phyloP scores from a whole-genome alignment of 2,113 vertebrate genomes.

The Hemicordylus capensis region DNA sequence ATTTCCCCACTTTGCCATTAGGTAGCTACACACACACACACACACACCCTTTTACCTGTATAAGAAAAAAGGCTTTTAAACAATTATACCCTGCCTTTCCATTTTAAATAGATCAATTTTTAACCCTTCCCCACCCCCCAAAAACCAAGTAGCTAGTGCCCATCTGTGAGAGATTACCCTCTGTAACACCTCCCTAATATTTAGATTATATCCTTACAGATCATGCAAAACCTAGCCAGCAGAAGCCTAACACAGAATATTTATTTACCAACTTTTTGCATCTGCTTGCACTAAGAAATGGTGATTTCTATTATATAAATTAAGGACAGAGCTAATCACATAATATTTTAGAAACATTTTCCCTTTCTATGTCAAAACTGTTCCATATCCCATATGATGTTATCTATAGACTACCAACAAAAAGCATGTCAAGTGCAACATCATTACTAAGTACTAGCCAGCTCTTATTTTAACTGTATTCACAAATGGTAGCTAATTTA shows the following conservation, averaged over 20 bases:
- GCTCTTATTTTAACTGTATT: conserved; percentile 65
- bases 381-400: conserved; percentile 3
- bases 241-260: conserved; percentile 11
- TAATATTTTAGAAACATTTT: conserved; percentile 53
- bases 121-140: too few relatives aligned
- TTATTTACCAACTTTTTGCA: conserved; percentile 17
- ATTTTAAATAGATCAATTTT: too few relatives aligned
- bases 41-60: too few relatives aligned
- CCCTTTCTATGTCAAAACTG: conserved; percentile 44
- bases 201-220: background rate
- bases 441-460: conserved; percentile 49
- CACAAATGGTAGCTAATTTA: conserved; percentile 71
- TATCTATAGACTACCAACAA: conserved; percentile 46
- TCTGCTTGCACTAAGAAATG: background rate
- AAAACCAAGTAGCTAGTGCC: background rate
- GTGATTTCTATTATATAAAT: conserved; percentile 7
- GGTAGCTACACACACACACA: too few relatives aligned
- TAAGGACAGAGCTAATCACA: conserved; percentile 10
- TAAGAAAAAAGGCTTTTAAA: too few relatives aligned
- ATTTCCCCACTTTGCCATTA: too few relatives aligned
- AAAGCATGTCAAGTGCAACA: conserved; percentile 58
- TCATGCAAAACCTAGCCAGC: conserved; percentile 10
- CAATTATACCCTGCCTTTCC: too few relatives aligned
- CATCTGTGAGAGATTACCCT: conserved; percentile 9
- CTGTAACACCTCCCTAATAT: background rate